Evolutionary conservation across 2,113 vertebrate genomes (phyloP).

Genomic region (Apeltes quadracus): DNA sequence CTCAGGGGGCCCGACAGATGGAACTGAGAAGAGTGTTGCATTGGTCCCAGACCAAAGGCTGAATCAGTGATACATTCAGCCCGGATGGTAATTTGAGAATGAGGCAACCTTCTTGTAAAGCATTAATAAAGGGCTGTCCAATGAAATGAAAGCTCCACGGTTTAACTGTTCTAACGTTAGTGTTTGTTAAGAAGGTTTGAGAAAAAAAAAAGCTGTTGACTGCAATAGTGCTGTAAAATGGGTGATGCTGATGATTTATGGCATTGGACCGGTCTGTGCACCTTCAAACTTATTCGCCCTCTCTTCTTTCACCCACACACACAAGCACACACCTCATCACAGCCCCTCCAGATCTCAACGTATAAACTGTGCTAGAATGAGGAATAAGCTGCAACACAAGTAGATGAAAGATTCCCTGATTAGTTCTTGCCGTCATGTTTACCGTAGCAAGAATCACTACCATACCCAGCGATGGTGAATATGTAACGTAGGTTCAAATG

Average conservation of each 20-base stretch:
- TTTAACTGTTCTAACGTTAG: slow-evolving; percentile 53
- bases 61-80: slow-evolving; percentile 45
- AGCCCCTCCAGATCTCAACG: slow-evolving; percentile 18
- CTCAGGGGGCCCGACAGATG: slow-evolving; percentile 48
- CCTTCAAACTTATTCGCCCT: slow-evolving; percentile 20
- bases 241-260: slow-evolving; percentile 49
- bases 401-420: slow-evolving; percentile 70
- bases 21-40: slow-evolving; percentile 29
- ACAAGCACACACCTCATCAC: slow-evolving; percentile 22
- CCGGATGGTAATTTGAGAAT: slow-evolving; percentile 48
- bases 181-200: slow-evolving; percentile 32
- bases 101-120: slow-evolving; percentile 60
- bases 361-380: slow-evolving; percentile 43
- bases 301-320: not conserved
- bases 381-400: slow-evolving; percentile 59
- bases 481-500: slow-evolving; percentile 62
- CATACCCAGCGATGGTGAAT: slow-evolving; percentile 66
- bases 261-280: slow-evolving; percentile 37
- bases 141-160: slow-evolving; percentile 43
- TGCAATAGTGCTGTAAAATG: slow-evolving; percentile 39
- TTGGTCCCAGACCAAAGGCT: slow-evolving; percentile 28
- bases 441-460: slow-evolving; percentile 68
- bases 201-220: slow-evolving; percentile 17
- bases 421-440: slow-evolving; percentile 69
- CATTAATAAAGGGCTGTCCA: slow-evolving; percentile 55